Percentiles rank a stretch among this genome's conserved stretches.
phyloP scores from a whole-genome alignment of 2,797 vertebrate species.

The Carduelis carduelis region DNA sequence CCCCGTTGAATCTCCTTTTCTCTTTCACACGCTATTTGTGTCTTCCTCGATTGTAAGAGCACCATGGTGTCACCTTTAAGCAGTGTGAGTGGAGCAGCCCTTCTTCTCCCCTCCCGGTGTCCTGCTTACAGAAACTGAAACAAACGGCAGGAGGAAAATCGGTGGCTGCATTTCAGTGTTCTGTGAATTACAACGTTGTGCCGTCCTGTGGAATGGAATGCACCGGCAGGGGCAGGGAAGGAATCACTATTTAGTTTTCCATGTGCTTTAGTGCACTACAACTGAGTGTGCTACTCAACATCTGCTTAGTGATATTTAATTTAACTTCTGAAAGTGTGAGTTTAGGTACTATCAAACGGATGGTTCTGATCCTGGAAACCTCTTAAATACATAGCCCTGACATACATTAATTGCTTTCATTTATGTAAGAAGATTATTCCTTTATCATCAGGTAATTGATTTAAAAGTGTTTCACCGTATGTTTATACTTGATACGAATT shows the following conservation, averaged over 20 bases:
- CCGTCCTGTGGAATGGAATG: background rate
- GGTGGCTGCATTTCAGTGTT: background rate
- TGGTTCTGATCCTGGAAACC: constrained; percentile 63
- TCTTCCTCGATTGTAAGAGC: background rate
- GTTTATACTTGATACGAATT: constrained; percentile 51
- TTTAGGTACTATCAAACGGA: constrained; percentile 23
- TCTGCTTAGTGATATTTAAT: background rate
- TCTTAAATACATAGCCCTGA: constrained; percentile 59
- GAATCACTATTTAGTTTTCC: background rate
- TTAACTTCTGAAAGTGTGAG: constrained; percentile 66
- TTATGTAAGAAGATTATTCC: constrained; percentile 70
- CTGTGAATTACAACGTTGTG: background rate
- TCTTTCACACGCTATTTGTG: background rate
- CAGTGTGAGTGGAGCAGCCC: background rate
- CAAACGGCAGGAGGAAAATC: background rate
- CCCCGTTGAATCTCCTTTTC: background rate
- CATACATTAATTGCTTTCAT: constrained; percentile 66
- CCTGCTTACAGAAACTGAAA: background rate
- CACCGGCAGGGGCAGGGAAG: fast-evolving
- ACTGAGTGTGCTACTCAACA: background rate
- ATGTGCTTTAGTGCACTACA: background rate
- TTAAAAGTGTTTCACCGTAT: constrained; percentile 65
- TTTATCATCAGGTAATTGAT: constrained; percentile 71
- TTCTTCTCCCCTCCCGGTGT: background rate
- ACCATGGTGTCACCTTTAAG: background rate